phyloP scores from a whole-genome alignment of 2,113 vertebrate species.

The Ancistrus triradiatus region DNA sequence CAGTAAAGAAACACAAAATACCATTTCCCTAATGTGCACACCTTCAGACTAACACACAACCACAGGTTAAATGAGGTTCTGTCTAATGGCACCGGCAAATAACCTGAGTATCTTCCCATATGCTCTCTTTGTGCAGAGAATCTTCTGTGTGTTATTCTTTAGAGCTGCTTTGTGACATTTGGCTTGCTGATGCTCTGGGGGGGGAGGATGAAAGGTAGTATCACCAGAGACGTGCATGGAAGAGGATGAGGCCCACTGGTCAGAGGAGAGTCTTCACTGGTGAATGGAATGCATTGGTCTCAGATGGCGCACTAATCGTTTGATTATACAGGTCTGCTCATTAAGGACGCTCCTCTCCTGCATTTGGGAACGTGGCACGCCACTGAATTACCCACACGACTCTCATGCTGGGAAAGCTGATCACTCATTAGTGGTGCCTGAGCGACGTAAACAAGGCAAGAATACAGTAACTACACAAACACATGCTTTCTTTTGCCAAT shows the following conservation, averaged over 20 bases:
- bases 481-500: no score
- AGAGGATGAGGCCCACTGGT: constrained; percentile 70
- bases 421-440: constrained; percentile 99
- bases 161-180: not conserved
- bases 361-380: constrained; percentile 93
- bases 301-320: constrained; percentile 94
- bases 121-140: no score
- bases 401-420: constrained; percentile 99
- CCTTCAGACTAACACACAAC: no score
- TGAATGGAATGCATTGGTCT: constrained; percentile 85
- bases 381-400: constrained; percentile 97
- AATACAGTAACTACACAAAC: constrained; percentile 51
- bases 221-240: not conserved
- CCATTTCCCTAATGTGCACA: no score
- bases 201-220: not conserved
- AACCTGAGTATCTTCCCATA: no score
- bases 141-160: no score
- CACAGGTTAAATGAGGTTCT: no score
- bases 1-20: no score
- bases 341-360: constrained; percentile 98
- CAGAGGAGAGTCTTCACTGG: constrained; percentile 82
- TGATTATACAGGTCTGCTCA: constrained; percentile 99
- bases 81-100: no score
- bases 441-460: constrained; percentile 85
- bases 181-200: not conserved